A percentile compares a stretch with the other conserved stretches of the same genome.
These are phyloP conservation scores for Nephrotoma flavescens DNA, from an alignment of 2,888 invertebrate species.

Conservation along the genomic window DNA sequence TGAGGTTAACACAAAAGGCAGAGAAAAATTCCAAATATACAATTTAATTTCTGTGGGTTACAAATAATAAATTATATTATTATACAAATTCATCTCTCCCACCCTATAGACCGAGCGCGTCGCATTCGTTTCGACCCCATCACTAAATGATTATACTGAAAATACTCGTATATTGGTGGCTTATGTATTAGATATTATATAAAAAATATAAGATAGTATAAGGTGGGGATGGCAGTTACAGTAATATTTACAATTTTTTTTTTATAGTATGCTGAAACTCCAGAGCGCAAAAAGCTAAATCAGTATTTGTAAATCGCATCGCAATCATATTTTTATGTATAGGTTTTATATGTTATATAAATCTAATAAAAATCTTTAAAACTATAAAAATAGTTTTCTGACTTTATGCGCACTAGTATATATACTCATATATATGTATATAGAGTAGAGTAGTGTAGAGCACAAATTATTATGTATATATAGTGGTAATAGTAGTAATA, in stretches of 20 bases:
- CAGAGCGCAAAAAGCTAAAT: neutral
- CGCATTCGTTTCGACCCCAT: neutral
- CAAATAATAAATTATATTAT: neutral
- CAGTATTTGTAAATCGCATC: neutral
- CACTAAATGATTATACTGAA: neutral
- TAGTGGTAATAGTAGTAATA: neutral
- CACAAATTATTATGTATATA: neutral
- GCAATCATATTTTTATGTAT: neutral
- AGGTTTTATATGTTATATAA: neutral
- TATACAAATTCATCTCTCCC: neutral
- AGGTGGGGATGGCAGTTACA: neutral
- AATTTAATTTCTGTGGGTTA: neutral
- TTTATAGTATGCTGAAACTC: neutral
- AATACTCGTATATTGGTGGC: neutral
- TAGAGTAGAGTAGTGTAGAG: neutral
- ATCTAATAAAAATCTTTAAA: neutral
- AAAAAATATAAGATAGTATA: neutral
- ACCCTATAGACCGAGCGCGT: neutral
- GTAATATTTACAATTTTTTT: neutral
- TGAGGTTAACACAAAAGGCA: neutral
- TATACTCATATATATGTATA: neutral
- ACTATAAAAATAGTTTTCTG: neutral
- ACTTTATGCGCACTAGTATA: neutral
- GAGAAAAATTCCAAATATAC: neutral
- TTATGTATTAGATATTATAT: neutral